These are phyloP conservation scores for Macrostomum lignano DNA, from an alignment of 1,140 invertebrate species.

Conservation along the genomic window DNA sequence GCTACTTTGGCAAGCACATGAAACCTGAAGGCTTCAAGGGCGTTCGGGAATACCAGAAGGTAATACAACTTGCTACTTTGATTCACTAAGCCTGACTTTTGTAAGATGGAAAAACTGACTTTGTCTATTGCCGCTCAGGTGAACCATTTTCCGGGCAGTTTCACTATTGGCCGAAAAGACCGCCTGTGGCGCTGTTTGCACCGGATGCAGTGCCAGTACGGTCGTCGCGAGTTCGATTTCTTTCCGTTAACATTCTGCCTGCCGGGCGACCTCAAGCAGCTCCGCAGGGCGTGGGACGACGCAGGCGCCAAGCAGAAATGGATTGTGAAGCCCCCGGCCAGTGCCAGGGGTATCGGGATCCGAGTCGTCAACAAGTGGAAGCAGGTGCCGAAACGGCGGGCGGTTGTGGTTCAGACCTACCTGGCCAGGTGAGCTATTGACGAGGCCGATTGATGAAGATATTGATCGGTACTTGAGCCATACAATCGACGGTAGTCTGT, in stretches of 20 bases:
- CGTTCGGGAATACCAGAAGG: conserved; percentile 58
- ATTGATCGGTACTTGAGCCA: too few relatives aligned
- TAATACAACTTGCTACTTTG: conserved; percentile 8
- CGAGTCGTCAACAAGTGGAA: conserved; percentile 64
- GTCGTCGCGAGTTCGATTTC: conserved; percentile 34
- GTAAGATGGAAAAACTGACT: too few relatives aligned
- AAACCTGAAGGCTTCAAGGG: conserved; percentile 32
- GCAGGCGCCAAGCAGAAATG: conserved; percentile 2
- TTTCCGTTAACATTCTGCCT: conserved; percentile 71
- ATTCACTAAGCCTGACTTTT: conserved; percentile 6
- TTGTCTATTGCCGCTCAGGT: too few relatives aligned
- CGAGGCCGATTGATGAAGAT: background rate
- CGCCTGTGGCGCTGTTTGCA: conserved; percentile 44
- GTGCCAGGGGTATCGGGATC: conserved; percentile 72
- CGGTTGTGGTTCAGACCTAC: conserved; percentile 62
- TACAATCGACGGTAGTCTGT: too few relatives aligned
- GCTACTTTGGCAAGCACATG: conserved; percentile 40
- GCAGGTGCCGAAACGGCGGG: conserved; percentile 56
- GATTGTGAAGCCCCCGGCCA: conserved; percentile 40
- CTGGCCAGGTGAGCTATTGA: background rate
- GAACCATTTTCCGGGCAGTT: conserved; percentile 85
- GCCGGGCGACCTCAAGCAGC: conserved; percentile 40
- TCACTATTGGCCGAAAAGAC: conserved; percentile 84
- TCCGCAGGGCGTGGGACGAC: background rate
- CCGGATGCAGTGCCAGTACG: conserved; percentile 6